These are phyloP conservation scores for Sebastes wilsoni DNA, from an alignment of 2,797 vertebrate genomes.

Conservation along the genomic window DNA sequence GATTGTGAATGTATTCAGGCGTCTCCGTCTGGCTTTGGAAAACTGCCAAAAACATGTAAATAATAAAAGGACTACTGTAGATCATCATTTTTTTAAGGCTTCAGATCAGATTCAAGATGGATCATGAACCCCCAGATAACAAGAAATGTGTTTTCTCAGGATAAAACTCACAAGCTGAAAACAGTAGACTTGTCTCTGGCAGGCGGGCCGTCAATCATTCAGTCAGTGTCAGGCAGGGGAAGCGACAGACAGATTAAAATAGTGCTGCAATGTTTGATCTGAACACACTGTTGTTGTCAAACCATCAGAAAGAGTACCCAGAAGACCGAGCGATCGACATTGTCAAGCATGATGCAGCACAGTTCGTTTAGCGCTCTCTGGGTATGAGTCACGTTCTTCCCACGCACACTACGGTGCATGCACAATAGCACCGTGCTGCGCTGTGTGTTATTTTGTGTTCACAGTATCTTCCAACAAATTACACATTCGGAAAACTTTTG, in stretches of 20 bases:
- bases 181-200: conserved; percentile 10
- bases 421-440: conserved; percentile 36
- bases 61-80: neutral
- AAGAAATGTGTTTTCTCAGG: neutral
- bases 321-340: conserved; percentile 36
- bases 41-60: neutral
- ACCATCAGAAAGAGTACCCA: conserved; percentile 49
- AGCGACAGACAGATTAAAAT: conserved; percentile 35
- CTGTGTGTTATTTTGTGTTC: conserved; percentile 21
- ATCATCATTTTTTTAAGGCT: neutral
- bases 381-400: conserved; percentile 75
- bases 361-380: conserved; percentile 55
- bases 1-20: neutral
- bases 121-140: neutral
- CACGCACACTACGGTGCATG: conserved; percentile 55
- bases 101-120: neutral
- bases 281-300: conserved; percentile 61
- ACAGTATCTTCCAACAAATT: conserved; percentile 26
- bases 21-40: conserved; percentile 1
- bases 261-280: conserved; percentile 33
- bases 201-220: conserved; percentile 13
- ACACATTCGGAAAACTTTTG: conserved; percentile 31
- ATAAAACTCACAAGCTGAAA: neutral
- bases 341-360: conserved; percentile 75
- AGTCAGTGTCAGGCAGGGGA: conserved; percentile 6